Conservation (phyloP, 2,888 invertebrate species). For the Boloria selene region DNA sequence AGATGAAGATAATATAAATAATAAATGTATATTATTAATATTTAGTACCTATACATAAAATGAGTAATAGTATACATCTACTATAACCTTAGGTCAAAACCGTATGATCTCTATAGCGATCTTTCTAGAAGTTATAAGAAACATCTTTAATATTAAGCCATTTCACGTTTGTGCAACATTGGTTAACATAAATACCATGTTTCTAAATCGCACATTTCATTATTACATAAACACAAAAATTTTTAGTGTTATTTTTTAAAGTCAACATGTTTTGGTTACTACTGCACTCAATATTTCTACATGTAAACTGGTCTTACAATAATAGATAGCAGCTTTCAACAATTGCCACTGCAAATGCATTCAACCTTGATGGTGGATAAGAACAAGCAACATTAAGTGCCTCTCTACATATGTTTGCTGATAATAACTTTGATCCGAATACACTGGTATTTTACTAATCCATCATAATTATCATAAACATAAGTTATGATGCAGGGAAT, state of each 20-base stretch:
- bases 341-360: slow-evolving; percentile 53
- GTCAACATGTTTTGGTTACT: no score
- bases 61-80: background rate
- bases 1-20: slow-evolving; percentile 55
- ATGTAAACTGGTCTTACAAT: slow-evolving; percentile 15
- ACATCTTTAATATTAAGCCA: background rate
- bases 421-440: slow-evolving; percentile 44
- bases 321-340: slow-evolving; percentile 33
- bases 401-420: slow-evolving; percentile 52
- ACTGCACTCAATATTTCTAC: background rate
- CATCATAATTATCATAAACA: slow-evolving; percentile 21
- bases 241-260: no score
- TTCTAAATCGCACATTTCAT: no score
- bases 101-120: background rate
- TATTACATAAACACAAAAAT: no score
- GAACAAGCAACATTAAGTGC: slow-evolving; percentile 58
- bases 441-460: slow-evolving; percentile 31
- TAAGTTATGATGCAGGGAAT: background rate
- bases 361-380: slow-evolving; percentile 58
- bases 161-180: no score
- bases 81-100: slow-evolving; percentile 2
- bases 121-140: background rate
- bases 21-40: slow-evolving; percentile 37
- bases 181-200: no score
- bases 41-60: background rate